Conservation (phyloP, 2,888 invertebrate genomes). For the Halictus ligatus region DNA sequence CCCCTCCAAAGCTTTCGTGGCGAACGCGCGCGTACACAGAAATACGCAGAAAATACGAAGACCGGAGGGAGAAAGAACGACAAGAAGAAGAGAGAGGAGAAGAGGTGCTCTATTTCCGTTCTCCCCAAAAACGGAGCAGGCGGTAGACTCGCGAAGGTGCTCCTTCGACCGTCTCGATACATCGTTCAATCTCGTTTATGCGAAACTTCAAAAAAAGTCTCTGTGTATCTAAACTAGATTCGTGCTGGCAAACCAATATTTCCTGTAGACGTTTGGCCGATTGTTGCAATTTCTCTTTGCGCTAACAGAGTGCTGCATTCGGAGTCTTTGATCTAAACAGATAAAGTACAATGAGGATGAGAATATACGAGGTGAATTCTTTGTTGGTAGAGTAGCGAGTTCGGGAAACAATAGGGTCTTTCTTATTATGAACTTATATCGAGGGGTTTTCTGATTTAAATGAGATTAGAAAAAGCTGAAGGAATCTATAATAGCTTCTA, state of each 20-base stretch:
- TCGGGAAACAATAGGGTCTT: too few relatives aligned
- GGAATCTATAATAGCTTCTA: too few relatives aligned
- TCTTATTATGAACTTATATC: too few relatives aligned
- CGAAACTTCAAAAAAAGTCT: background rate
- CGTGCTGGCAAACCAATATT: background rate
- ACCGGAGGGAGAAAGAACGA: constrained; percentile 47
- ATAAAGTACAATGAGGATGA: background rate
- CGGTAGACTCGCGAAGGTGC: constrained; percentile 60
- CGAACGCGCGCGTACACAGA: constrained; percentile 47
- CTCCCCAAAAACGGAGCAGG: constrained; percentile 75
- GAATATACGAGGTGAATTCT: too few relatives aligned
- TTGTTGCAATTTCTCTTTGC: background rate
- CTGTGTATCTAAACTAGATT: background rate
- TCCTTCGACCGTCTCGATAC: constrained; percentile 25
- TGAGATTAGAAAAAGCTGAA: background rate
- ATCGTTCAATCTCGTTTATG: constrained; percentile 22
- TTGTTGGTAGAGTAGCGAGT: too few relatives aligned
- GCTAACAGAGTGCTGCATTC: background rate
- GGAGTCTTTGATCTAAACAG: background rate
- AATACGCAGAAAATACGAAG: constrained; percentile 58
- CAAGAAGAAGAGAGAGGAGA: constrained; percentile 42
- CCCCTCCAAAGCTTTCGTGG: constrained; percentile 66
- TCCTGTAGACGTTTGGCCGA: background rate
- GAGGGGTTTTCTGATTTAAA: background rate
- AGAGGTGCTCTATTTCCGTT: constrained; percentile 81